Evolutionary conservation across 2,113 vertebrate genomes (phyloP), one percentile per base, ranked within the genome.

Genomic region (Istiophorus platypterus): DNA sequence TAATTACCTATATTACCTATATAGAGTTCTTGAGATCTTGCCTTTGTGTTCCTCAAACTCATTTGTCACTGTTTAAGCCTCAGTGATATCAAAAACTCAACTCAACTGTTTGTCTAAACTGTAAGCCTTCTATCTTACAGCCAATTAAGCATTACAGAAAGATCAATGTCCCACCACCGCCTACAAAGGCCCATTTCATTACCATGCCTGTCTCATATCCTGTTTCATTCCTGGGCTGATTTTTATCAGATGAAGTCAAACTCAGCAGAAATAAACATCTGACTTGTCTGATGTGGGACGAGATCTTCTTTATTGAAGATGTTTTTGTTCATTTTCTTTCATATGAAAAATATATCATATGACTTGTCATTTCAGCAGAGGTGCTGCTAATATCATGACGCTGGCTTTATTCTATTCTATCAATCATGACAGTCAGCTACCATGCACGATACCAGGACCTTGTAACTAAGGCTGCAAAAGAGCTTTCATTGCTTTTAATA

Each of bases 221-320:
- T 7, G n/a, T 31, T 49, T 65, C 51, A 56, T 41, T 31, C 54
- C 29, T 31, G 56, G 29, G 49, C 26, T 1, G 6, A 26, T 0
- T 56, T 74, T 56, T 63, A 73, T 87, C 78, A 61, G 22, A 68
- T 62, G 10, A 29, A 79, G 73, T 74, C 27, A 78, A 75, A 67
- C 37, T 74, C 5, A 1, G 62, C 34, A 12, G 20, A 14, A 73
- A 72, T 51, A 64, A 76, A 64, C 47, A 26, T 76, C 17, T 74
- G 41, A 26, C 57, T 37, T 12, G 13, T 34, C n/a, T 51, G 57
- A 59, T 31, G 42, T 15, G 34, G 13, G 42, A 74, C 42, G 62
- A 69, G 45, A 52, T 14, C 29, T 31, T 39, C n/a, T 31, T 41
- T 13, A 5, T 14, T 56, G n/a, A 13, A 56, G n/a, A 56, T 13